phyloP scores from a whole-genome alignment of 2,797 vertebrate genomes.

The Aeoliscus strigatus region DNA sequence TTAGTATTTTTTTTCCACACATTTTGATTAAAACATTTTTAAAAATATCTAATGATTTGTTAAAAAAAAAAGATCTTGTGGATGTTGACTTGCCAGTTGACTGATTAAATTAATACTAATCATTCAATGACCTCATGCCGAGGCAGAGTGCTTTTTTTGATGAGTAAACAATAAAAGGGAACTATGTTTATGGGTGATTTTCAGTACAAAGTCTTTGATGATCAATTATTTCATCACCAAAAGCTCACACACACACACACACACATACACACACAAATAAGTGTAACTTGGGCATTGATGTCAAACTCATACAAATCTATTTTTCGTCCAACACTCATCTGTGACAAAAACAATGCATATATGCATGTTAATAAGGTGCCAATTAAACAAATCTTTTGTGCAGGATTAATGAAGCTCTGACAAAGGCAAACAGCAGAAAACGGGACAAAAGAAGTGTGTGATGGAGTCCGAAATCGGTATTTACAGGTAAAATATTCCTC shows the following conservation, averaged over 20 bases:
- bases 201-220: conserved; percentile 23
- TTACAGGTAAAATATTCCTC: conserved; percentile 53
- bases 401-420: conserved; percentile 46
- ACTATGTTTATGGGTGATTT: conserved; percentile 9
- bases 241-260: conserved; percentile 2
- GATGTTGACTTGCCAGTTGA: conserved; percentile 28
- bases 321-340: too few species aligned
- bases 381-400: conserved; percentile 45
- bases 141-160: conserved; percentile 28
- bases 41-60: conserved; percentile 37
- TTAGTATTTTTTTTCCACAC: too few species aligned
- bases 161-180: conserved; percentile 26
- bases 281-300: too few species aligned
- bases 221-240: conserved; percentile 12
- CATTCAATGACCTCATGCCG: conserved; percentile 14
- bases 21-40: too few species aligned
- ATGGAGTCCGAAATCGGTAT: conserved; percentile 36
- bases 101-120: conserved; percentile 32
- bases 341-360: conserved; percentile 24
- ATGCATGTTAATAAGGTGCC: conserved; percentile 51
- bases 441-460: conserved; percentile 1
- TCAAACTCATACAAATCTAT: too few species aligned
- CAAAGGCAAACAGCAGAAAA: conserved; percentile 57
- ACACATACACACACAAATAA: conserved; percentile 3
- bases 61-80: conserved; percentile 19